Evolutionary conservation across 2,797 vertebrate genomes (phyloP).

Genomic region (Austrolebias charrua): DNA sequence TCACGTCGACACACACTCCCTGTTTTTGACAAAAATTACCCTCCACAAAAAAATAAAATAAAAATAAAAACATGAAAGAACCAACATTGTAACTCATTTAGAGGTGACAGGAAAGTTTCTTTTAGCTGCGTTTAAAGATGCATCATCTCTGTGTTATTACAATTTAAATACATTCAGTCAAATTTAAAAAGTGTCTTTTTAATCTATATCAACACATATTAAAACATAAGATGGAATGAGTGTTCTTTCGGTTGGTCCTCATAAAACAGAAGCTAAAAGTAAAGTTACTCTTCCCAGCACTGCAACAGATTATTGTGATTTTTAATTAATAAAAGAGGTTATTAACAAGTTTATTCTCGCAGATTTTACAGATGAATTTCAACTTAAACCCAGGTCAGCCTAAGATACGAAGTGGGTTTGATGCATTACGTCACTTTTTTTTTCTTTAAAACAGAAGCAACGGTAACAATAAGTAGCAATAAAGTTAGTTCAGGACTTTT

Average conservation of each 20-base stretch:
- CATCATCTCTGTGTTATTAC: background rate
- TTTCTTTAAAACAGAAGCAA: too few relatives aligned
- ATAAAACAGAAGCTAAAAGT: background rate
- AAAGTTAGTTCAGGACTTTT: background rate
- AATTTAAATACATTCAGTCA: constrained; percentile 30
- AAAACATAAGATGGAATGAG: background rate
- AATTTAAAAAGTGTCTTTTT: background rate
- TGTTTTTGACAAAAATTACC: background rate
- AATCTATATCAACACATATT: background rate
- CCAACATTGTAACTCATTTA: background rate
- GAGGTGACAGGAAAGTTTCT: too few relatives aligned
- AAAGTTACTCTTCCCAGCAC: background rate
- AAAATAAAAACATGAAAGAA: background rate
- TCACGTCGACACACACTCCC: background rate
- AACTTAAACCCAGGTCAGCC: constrained; percentile 24
- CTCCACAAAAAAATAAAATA: background rate
- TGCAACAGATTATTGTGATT: too few relatives aligned
- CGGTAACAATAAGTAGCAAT: too few relatives aligned
- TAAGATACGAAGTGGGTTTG: background rate
- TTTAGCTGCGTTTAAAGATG: background rate
- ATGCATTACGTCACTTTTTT: too few relatives aligned
- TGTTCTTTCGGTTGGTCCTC: background rate
- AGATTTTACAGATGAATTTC: constrained; percentile 18
- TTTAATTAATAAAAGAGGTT: background rate
- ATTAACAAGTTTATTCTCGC: background rate